These are phyloP conservation scores for Hyperoplus lanceolatus DNA, from an alignment of 2,797 vertebrate species.

Conservation along the genomic window DNA sequence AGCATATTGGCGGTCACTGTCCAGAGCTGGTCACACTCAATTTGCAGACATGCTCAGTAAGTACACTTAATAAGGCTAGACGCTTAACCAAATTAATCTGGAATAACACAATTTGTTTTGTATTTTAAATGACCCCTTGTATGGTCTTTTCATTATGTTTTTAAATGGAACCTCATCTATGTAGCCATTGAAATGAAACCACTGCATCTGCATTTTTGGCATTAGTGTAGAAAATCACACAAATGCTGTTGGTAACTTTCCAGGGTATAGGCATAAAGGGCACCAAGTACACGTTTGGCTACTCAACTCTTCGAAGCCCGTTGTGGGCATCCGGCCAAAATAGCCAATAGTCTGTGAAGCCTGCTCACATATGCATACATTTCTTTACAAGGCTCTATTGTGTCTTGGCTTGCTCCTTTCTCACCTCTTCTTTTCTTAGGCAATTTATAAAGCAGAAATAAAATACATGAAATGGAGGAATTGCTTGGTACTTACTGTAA, in stretches of 20 bases:
- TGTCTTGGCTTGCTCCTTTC: slow-evolving; percentile 14
- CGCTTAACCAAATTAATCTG: neutral
- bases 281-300: neutral
- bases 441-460: neutral
- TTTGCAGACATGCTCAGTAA: slow-evolving; percentile 96
- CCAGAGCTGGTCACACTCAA: slow-evolving; percentile 96
- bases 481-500: too few relatives aligned
- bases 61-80: slow-evolving; percentile 46
- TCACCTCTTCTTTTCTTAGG: slow-evolving; percentile 31
- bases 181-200: neutral
- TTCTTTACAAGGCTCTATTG: neutral
- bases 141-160: neutral
- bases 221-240: neutral
- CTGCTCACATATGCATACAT: slow-evolving; percentile 27
- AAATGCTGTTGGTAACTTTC: neutral
- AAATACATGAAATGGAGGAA: too few relatives aligned
- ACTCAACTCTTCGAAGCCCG: neutral
- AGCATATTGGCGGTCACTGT: slow-evolving; percentile 95
- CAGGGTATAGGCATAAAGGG: neutral
- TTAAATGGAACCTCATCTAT: neutral
- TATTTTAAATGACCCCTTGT: neutral
- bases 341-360: slow-evolving; percentile 31
- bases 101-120: neutral
- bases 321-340: slow-evolving; percentile 5
- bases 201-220: neutral